Evolutionary conservation across 2,888 invertebrate genomes (phyloP).

Genomic region (Monopis laevigella): DNA sequence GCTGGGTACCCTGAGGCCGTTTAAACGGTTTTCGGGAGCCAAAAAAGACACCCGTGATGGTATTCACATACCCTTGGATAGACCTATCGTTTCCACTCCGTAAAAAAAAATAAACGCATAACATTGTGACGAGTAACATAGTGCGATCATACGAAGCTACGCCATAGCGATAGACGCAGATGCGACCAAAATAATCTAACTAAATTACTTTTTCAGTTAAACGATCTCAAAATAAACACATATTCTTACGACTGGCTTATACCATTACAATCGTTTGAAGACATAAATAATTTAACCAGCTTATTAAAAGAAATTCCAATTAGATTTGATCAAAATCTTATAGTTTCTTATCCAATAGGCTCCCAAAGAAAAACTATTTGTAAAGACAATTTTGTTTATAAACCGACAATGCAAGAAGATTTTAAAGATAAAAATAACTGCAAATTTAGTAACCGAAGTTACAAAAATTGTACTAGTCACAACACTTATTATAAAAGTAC

Average conservation of each 20-base stretch:
- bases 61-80: too few relatives aligned
- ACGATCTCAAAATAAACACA: conserved; percentile 35
- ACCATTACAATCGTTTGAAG: conserved; percentile 30
- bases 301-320: conserved; percentile 40
- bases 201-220: conserved; percentile 38
- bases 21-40: too few relatives aligned
- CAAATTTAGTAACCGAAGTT: conserved; percentile 14
- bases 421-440: conserved; percentile 16
- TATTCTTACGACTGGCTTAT: conserved; percentile 49
- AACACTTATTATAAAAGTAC: conserved; percentile 38
- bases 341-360: conserved; percentile 30
- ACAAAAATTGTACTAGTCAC: conserved; percentile 24
- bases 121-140: too few relatives aligned
- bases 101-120: too few relatives aligned
- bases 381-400: conserved; percentile 36
- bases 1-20: too few relatives aligned
- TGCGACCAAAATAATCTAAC: too few relatives aligned
- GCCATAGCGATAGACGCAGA: too few relatives aligned
- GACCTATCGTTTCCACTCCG: too few relatives aligned
- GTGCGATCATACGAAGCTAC: too few relatives aligned
- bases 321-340: conserved; percentile 47
- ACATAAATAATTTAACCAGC: conserved; percentile 34
- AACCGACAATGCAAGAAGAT: conserved; percentile 13
- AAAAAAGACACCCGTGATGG: too few relatives aligned
- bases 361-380: conserved; percentile 24